A percentile compares a stretch with the other conserved stretches of the same genome.
phyloP scores from a whole-genome alignment of 1,140 invertebrate genomes.

The Lethrus apterus region DNA sequence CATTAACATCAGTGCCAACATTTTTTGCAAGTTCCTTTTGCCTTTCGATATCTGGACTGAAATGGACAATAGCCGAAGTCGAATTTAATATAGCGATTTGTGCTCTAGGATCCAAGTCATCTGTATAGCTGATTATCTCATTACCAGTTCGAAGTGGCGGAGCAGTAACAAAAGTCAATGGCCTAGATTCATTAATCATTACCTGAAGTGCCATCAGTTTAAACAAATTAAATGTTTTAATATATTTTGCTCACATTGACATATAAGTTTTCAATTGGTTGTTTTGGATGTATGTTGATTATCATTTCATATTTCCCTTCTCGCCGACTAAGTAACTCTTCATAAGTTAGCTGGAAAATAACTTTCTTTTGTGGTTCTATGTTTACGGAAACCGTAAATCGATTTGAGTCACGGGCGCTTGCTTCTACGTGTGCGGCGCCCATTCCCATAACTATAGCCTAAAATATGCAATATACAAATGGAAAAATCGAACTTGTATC shows the following conservation, averaged over 20 bases:
- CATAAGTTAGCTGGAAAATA: constrained; percentile 56
- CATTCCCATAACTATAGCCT: constrained; percentile 51
- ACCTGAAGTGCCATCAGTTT: constrained; percentile 37
- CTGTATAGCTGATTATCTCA: constrained; percentile 46
- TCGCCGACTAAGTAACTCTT: constrained; percentile 51
- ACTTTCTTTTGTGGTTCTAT: constrained; percentile 50
- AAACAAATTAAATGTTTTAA: constrained; percentile 5
- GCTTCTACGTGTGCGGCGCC: constrained; percentile 52
- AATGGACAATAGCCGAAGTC: constrained; percentile 31
- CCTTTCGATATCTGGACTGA: constrained; percentile 44
- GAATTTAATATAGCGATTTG: constrained; percentile 2
- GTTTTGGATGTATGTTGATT: constrained; percentile 52
- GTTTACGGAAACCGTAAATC: constrained; percentile 55
- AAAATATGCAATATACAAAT: constrained; percentile 13
- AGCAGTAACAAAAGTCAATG: constrained; percentile 47
- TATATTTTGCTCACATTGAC: constrained; percentile 34
- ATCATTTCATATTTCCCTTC: constrained; percentile 53
- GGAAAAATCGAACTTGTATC: not conserved
- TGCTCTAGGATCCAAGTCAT: constrained; percentile 28
- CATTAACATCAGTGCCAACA: constrained; percentile 31
- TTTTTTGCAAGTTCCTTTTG: constrained; percentile 39
- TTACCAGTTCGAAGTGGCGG: constrained; percentile 51
- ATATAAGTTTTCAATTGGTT: constrained; percentile 48
- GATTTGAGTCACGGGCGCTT: constrained; percentile 55
- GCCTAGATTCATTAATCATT: constrained; percentile 47